Evolutionary conservation across 2,113 vertebrate genomes (phyloP).

Genomic region (Phylloscopus trochilus): DNA sequence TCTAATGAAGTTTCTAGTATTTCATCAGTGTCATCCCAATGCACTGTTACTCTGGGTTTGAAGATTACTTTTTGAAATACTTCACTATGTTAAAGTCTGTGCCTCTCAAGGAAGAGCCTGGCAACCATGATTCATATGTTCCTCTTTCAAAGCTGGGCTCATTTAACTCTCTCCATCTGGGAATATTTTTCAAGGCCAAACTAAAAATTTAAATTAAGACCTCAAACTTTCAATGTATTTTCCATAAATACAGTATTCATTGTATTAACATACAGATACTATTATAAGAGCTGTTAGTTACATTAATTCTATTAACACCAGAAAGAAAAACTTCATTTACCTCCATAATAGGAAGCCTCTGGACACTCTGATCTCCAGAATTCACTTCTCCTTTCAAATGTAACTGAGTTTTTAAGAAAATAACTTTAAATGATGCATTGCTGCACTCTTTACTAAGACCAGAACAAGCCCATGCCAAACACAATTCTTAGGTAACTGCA

Average conservation of each 20-base stretch:
- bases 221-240: not conserved
- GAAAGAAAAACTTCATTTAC: not conserved
- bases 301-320: not conserved
- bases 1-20: conserved; percentile 26
- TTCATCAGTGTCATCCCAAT: not conserved
- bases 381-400: not conserved
- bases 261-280: not conserved
- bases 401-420: not conserved
- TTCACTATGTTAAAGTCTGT: not conserved
- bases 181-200: conserved; percentile 49
- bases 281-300: not conserved
- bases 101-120: conserved; percentile 15
- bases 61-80: conserved; percentile 25
- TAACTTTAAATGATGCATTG: not conserved
- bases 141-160: conserved; percentile 20
- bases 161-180: conserved; percentile 38
- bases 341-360: not conserved
- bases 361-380: not conserved
- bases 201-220: not conserved
- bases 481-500: not conserved
- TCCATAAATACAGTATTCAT: not conserved
- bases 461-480: not conserved
- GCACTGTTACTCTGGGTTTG: not conserved
- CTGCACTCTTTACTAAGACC: not conserved
- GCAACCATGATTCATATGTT: conserved; percentile 5